Base-by-base conservation (phyloP, 2,797 vertebrate genomes). In the Danionella dracula region DNA sequence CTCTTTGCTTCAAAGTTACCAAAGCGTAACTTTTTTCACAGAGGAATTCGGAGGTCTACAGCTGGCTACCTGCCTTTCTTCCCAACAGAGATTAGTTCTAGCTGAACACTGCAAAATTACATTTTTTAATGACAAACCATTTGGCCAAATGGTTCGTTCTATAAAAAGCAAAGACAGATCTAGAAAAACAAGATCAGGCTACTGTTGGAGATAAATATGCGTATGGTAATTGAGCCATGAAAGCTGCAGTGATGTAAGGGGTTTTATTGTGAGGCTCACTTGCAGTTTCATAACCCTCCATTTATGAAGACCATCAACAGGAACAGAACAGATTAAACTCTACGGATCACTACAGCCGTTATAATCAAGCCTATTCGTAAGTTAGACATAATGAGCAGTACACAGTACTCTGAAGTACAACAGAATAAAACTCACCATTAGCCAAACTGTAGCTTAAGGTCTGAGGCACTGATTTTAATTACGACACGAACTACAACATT, bases 11-110 rank as follows among this genome's bases (percentile, higher is more conserved):
- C 42, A 41, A 49, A 41, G 16, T n/a, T 20, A 34, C 32, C 49
- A 23, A 41, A 38, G 69, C 41, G 55, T 49, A 1, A 3, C 40
- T 21, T 64, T n/a, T 53, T 64, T 17, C 42, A 53, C 40, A 63
- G 46, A 65, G 42, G 49, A 13, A 45, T 53, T 65, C 49, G 34
- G 19, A 54, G 49, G n/a, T 29, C 13, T 17, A 21, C 48, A 34
- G n/a, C 37, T 27, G 29, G 17, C 38, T 53, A 42, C 56, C 10
- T n/a, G 27, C 35, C 66, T 48, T 34, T 15, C 27, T 64, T 64
- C 27, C 37, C 40, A 44, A 42, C n/a, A 8, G 17, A 53, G 37
- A 44, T 5, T 34, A 12, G 42, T 44, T 63, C 38, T 16, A 15
- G 48, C 37, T 32, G 12, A 42, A 8, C 12, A 42, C 46, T 8